phyloP scores from a whole-genome alignment of 2,797 vertebrate genomes.

The Kryptopterus vitreolus region DNA sequence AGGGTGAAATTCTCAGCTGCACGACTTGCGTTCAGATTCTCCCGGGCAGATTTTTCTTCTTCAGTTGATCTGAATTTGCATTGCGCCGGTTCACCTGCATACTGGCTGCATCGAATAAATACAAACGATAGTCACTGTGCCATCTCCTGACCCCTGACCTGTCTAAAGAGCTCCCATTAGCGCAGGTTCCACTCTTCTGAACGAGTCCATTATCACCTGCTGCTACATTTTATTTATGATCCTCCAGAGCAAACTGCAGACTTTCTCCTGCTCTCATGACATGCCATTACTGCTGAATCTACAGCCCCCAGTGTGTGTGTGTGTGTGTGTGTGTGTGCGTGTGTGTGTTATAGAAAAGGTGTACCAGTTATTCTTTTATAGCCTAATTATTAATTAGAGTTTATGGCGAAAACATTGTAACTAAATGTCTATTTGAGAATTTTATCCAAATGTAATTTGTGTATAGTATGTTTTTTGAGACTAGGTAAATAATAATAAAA shows the following conservation, averaged over 20 bases:
- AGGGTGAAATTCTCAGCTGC: background rate
- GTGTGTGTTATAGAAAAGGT: background rate
- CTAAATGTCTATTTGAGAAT: conserved; percentile 17
- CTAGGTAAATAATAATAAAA: too few species aligned
- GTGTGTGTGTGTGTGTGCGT: conserved; percentile 14
- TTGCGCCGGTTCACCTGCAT: background rate
- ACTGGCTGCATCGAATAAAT: background rate
- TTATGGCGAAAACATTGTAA: background rate
- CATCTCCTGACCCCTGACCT: conserved; percentile 30
- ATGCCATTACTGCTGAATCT: conserved; percentile 54
- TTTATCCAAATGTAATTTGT: background rate
- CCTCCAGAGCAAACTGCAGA: conserved; percentile 51
- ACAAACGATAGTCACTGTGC: conserved; percentile 24
- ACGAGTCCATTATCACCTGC: conserved; percentile 55
- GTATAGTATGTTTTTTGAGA: background rate
- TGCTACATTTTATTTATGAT: conserved; percentile 61
- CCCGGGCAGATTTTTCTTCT: background rate
- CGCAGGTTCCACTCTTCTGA: conserved; percentile 35
- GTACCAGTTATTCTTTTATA: conserved; percentile 6
- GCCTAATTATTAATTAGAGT: background rate
- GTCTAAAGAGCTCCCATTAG: conserved; percentile 41
- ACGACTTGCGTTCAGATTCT: too few species aligned
- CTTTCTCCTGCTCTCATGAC: conserved; percentile 47
- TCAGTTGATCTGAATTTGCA: too few species aligned
- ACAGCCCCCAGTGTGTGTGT: conserved; percentile 18